Evolutionary conservation across 2,888 invertebrate species (phyloP).

Genomic region (Lepidochrysops patricia): DNA sequence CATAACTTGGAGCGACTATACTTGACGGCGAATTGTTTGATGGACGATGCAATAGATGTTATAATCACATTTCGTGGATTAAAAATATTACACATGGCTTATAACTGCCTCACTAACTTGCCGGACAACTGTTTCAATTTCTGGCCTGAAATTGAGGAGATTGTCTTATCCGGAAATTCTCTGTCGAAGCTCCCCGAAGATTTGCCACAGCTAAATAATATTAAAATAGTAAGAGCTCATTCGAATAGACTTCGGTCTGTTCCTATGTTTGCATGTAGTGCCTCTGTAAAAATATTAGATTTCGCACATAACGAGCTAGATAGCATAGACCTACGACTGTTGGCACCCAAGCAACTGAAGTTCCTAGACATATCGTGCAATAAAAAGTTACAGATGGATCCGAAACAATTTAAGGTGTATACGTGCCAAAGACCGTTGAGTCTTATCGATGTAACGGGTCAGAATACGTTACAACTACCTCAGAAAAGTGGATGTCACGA

Average conservation of each 20-base stretch:
- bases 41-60: constrained; percentile 79
- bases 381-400: constrained; percentile 86
- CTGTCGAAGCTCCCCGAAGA: constrained; percentile 84
- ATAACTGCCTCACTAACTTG: constrained; percentile 82
- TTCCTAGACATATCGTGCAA: constrained; percentile 91
- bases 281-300: constrained; percentile 84
- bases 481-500: constrained; percentile 67
- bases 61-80: constrained; percentile 78
- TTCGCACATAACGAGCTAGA: constrained; percentile 90
- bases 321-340: constrained; percentile 81
- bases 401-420: constrained; percentile 85
- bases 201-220: constrained; percentile 80
- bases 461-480: constrained; percentile 79
- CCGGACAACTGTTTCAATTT: constrained; percentile 83
- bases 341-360: constrained; percentile 88
- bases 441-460: constrained; percentile 88
- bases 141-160: constrained; percentile 87
- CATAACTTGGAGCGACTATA: constrained; percentile 78
- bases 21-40: constrained; percentile 84
- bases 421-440: constrained; percentile 87
- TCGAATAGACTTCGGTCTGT: constrained; percentile 85
- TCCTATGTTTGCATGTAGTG: constrained; percentile 84
- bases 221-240: constrained; percentile 85
- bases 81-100: constrained; percentile 83
- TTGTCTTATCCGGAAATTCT: constrained; percentile 88